phyloP scores from a whole-genome alignment of 92 coral and sea anemone genomes.

The Epizoanthus ramosus region DNA sequence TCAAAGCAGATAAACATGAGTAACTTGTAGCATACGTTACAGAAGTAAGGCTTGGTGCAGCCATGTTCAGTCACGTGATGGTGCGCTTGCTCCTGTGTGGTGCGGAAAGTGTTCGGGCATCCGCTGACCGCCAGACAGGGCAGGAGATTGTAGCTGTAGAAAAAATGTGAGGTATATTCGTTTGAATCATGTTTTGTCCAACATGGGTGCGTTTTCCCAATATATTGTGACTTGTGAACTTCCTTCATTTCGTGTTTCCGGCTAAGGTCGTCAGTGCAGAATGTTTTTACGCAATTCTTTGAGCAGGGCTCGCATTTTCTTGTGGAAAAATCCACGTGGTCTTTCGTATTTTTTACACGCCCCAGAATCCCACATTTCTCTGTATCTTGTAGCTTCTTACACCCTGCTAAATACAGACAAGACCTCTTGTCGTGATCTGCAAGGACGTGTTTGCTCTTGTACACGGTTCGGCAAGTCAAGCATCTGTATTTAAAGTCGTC shows the following conservation, averaged over 20 bases:
- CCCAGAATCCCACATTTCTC: constrained; percentile 35
- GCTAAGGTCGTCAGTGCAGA: constrained; percentile 63
- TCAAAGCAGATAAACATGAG: constrained; percentile 75
- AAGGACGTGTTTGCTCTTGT: constrained; percentile 55
- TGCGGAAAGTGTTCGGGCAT: constrained; percentile 72
- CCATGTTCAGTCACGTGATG: constrained; percentile 94
- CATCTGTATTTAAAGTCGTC: constrained; percentile 71
- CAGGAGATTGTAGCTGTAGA: constrained; percentile 75
- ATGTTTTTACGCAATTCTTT: constrained; percentile 70
- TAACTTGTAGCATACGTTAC: constrained; percentile 80
- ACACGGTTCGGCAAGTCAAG: constrained; percentile 68
- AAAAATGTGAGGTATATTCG: constrained; percentile 76
- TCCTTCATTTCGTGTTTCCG: constrained; percentile 71
- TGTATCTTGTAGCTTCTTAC: constrained; percentile 55
- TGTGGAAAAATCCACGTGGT: neutral
- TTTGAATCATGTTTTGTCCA: constrained; percentile 71
- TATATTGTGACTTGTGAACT: constrained; percentile 69
- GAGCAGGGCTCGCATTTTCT: constrained; percentile 57
- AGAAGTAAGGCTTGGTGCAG: constrained; percentile 78
- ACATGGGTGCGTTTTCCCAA: constrained; percentile 88
- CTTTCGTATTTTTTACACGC: constrained; percentile 25
- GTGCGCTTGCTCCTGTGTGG: constrained; percentile 87
- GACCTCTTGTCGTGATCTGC: constrained; percentile 69
- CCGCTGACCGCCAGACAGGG: constrained; percentile 88
- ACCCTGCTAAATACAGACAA: constrained; percentile 81